Conservation (phyloP, 2,888 invertebrate genomes). For the Drosophila bunnanda region DNA sequence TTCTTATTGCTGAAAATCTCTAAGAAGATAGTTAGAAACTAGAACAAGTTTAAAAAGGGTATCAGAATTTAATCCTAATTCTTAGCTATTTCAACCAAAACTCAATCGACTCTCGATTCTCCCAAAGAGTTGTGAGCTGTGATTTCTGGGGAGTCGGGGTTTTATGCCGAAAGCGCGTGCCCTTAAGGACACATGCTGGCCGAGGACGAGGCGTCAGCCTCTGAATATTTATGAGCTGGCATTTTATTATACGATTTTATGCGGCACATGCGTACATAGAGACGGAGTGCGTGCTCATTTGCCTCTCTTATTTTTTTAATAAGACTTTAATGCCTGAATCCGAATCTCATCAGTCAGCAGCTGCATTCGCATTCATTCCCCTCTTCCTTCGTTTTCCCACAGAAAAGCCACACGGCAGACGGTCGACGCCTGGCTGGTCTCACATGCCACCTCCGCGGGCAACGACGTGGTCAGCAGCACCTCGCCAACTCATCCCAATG, state of each 20-base stretch:
- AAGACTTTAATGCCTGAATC: conserved; percentile 59
- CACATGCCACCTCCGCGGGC: conserved; percentile 90
- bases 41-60: background rate
- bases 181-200: conserved; percentile 47
- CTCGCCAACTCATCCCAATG: conserved; percentile 86
- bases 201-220: background rate
- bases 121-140: conserved; percentile 54
- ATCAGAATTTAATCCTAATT: background rate
- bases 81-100: background rate
- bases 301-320: conserved; percentile 48
- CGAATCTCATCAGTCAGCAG: conserved; percentile 1
- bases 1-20: background rate
- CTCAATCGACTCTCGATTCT: conserved; percentile 4
- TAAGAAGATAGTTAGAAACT: background rate
- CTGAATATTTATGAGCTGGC: conserved; percentile 76
- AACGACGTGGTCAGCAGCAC: conserved; percentile 84
- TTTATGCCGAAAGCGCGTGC: conserved; percentile 73
- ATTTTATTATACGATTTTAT: conserved; percentile 74
- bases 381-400: conserved; percentile 1
- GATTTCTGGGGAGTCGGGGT: conserved; percentile 54
- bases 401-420: conserved; percentile 97
- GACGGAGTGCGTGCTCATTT: conserved; percentile 20
- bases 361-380: conserved; percentile 16
- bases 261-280: conserved; percentile 49
- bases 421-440: conserved; percentile 96